Evolutionary conservation across 23 tunicate genomes (phyloP), one percentile per base, ranked within the genome.

Genomic region (Halocynthia roretzi): DNA sequence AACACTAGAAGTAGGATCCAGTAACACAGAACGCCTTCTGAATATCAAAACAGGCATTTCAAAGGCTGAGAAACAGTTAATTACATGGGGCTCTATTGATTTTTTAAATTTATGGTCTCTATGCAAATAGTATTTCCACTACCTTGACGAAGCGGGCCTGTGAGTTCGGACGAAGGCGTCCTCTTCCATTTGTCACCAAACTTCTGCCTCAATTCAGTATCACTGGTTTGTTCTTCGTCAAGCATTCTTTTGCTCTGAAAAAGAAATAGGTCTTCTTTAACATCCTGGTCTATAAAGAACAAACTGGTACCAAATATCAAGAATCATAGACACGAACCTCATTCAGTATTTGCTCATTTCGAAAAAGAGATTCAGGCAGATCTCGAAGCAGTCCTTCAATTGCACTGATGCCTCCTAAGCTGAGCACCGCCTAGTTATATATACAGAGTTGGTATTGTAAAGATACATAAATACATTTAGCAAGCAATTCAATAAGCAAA

Each of bases 151-250:
- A 92, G 60, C 6, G 98, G 87, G 7, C 75, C 81, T 6, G 98
- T 92, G 48, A 92, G 77, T 66, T 92, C 92, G 23, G 84, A 52
- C 4, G 98, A 92, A 11, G 84, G 82, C 57, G 90, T 92, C 48
- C 98, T 72, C 19, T 52, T 86, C 98, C 98, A 92, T 74, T 83
- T 87, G 7, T 63, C 89, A n/a, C 94, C 94, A 67, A 93, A 93
- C 72, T 93, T 83, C 22, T 80, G 87, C 5, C 98, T 64, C 78
- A 93, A 53, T 52, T 87, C 98, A 61, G 83, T 94, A 80, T 93
- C 98, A 31, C 89, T 67, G n/a, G 83, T 53, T 80, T 93, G 98
- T 72, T 93, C 98, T 15, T 87, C 98, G 40, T 87, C 82, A 65
- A 93, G 71, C 72, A 93, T 87, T 12, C 94, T 75, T 11, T 77